Base-by-base conservation (phyloP, 2,888 invertebrate species). In the Auanema sp. region DNA sequence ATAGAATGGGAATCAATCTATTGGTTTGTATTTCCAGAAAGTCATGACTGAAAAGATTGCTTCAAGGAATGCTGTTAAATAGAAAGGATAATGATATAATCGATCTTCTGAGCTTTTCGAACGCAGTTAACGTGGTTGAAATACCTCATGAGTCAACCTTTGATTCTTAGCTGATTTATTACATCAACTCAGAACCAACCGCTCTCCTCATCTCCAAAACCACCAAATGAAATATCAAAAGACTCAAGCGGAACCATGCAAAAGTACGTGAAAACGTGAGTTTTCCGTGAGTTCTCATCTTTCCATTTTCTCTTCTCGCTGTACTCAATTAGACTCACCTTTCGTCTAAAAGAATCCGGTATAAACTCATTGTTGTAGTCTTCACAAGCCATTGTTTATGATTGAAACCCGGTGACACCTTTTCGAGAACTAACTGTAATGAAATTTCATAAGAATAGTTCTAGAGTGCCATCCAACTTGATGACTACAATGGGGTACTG, bases 381-480 rank as follows among this genome's bases (percentile, higher is more conserved):
- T 52, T 56, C 25, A 62, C 50, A 1, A 57, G 50, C 50, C 50
- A 57, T 43, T 62, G 62, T 21, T 62, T 62, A 43, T 62, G 62
- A 16, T 24, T 21, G 24, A 62, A 57, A 8, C 57, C 62, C 4
- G 56, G n/a, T 1, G 62, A 62, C 1, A 62, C 43, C 41, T 62
- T 62, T 14, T 62, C 62, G 24, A 62, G 41, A 14, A 62, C 57
- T 18, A 49, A n/a, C 62, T 62, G 62, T 51, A 62, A 40, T 10
- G 16, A 18, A 6, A 4, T 47, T 23, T 47, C 2, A 14, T 12
- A 1, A 24, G 8, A 21, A 47, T 47, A 5, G 16, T 21, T 47
- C 16, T 8, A 21, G 3, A 5, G 3, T 47, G 21, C 8, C 8
- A 3, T 5, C 47, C 8, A 47, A 55, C 62, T 51, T 62, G 62